These are phyloP conservation scores for Micrasema minimum DNA, from an alignment of 1,140 invertebrate species.

Conservation along the genomic window DNA sequence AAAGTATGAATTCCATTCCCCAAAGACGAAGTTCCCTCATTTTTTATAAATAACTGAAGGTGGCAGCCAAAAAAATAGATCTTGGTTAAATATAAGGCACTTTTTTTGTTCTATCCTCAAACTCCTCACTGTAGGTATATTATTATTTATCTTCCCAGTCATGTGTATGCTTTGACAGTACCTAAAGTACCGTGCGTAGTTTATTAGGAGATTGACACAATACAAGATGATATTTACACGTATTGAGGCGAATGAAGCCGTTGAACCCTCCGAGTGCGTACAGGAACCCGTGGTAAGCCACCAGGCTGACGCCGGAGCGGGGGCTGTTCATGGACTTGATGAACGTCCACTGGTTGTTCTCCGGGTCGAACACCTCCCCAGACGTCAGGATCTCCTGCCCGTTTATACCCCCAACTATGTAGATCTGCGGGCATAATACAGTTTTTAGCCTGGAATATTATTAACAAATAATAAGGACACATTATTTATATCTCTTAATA, in stretches of 20 bases:
- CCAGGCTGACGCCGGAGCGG: constrained; percentile 80
- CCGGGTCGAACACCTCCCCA: constrained; percentile 86
- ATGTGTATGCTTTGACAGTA: too few relatives aligned
- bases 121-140: too few relatives aligned
- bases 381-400: constrained; percentile 87
- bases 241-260: constrained; percentile 74
- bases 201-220: background rate
- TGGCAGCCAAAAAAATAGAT: too few relatives aligned
- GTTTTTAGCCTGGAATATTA: background rate
- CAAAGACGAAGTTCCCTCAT: too few relatives aligned
- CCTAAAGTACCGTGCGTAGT: too few relatives aligned
- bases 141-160: too few relatives aligned
- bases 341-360: constrained; percentile 86
- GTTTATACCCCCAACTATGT: constrained; percentile 89
- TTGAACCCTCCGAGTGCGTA: constrained; percentile 79
- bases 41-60: too few relatives aligned
- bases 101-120: too few relatives aligned
- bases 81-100: too few relatives aligned
- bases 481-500: too few relatives aligned
- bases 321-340: constrained; percentile 82
- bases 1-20: too few relatives aligned
- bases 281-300: constrained; percentile 65
- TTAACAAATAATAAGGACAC: too few relatives aligned
- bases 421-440: constrained; percentile 68
- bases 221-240: constrained; percentile 70